Evolutionary conservation across 2,888 invertebrate genomes (phyloP).

Genomic region (Catocala nupta): DNA sequence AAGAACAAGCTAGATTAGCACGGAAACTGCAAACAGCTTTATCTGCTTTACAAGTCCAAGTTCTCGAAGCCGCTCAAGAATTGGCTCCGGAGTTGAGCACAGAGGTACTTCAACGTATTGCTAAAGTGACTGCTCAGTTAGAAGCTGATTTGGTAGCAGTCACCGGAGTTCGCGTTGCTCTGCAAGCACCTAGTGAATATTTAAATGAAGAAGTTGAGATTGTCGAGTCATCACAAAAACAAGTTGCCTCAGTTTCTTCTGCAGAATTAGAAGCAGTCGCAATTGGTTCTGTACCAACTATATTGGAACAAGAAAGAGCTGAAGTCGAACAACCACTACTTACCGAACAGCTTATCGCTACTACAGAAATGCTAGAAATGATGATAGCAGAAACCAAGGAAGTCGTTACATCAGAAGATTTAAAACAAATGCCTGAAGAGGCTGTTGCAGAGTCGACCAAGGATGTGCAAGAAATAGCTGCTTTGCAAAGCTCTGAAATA

Average conservation of each 20-base stretch:
- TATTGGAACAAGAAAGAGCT: slow-evolving; percentile 29
- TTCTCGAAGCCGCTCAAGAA: slow-evolving; percentile 62
- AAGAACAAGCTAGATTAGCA: slow-evolving; percentile 58
- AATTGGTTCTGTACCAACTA: slow-evolving; percentile 22
- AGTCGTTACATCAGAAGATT: slow-evolving; percentile 18
- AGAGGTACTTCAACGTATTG: slow-evolving; percentile 61
- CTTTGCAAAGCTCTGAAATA: slow-evolving; percentile 19
- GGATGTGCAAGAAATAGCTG: slow-evolving; percentile 1
- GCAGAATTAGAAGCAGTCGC: slow-evolving; percentile 25
- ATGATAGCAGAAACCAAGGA: slow-evolving; percentile 24
- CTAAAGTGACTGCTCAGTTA: slow-evolving; percentile 63
- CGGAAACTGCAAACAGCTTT: slow-evolving; percentile 66
- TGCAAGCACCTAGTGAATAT: slow-evolving; percentile 51
- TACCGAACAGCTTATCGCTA: slow-evolving; percentile 18
- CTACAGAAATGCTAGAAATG: slow-evolving; percentile 27
- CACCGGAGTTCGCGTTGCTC: slow-evolving; percentile 53
- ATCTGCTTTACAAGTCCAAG: slow-evolving; percentile 62
- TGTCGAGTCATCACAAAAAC: slow-evolving; percentile 16
- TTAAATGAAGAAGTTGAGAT: slow-evolving; percentile 18
- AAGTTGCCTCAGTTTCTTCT: slow-evolving; percentile 5
- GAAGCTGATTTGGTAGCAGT: slow-evolving; percentile 67
- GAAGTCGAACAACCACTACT: slow-evolving; percentile 13
- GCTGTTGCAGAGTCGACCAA: not conserved
- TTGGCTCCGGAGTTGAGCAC: slow-evolving; percentile 53
- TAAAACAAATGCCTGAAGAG: slow-evolving; percentile 3